Evolutionary conservation across 1,140 invertebrate genomes (phyloP), one percentile per base, ranked within the genome.

Genomic region (Anadara kagoshimensis): DNA sequence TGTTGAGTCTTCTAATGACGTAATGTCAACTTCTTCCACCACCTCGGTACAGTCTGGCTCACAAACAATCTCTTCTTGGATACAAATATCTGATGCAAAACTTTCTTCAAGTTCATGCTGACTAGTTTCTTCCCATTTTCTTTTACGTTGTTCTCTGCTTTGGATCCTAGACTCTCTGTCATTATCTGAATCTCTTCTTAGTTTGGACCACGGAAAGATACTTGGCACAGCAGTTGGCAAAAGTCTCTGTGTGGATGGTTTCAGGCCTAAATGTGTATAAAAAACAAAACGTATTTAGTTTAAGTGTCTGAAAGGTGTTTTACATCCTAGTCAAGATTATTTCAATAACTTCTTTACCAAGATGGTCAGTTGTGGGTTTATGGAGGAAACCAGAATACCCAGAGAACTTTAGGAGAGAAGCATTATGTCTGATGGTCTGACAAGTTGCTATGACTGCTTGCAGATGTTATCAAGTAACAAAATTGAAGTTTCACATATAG

Each of bases 161-260:
- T 29, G 11, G 14, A 45, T 41, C 11, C 66, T 51, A 20, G 16
- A 47, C 51, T 47, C 62, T 41, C 68, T 58, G n/a, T 59, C 43
- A 18, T 8, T 18, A 41, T 51, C 26, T 29, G 65, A 43, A 0
- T 18, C 14, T 5, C 29, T 43, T 51, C 57, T 51, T 12, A n/a
- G 65, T 24, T 57, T 67, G 26, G 65, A 29, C 56, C 67, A 49
- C 16, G 36, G 22, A 61, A 69, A 69, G 1, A 69, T 11, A 16
- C 53, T 69, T 18, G 67, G 67, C 26, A 69, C 44, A 49, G 67
- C 57, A 29, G 67, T 45, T 47, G 67, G 44, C 44, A 45, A n/a
- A 57, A 69, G 67, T 45, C 56, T 69, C 56, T 43, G 29, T 41
- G n/a, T 59, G 2, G 36, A 16, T 12, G 57, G 57, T n/a, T 59